These are phyloP conservation scores for Brevipalpus yothersi DNA, from an alignment of 1,140 invertebrate genomes.

Conservation along the genomic window DNA sequence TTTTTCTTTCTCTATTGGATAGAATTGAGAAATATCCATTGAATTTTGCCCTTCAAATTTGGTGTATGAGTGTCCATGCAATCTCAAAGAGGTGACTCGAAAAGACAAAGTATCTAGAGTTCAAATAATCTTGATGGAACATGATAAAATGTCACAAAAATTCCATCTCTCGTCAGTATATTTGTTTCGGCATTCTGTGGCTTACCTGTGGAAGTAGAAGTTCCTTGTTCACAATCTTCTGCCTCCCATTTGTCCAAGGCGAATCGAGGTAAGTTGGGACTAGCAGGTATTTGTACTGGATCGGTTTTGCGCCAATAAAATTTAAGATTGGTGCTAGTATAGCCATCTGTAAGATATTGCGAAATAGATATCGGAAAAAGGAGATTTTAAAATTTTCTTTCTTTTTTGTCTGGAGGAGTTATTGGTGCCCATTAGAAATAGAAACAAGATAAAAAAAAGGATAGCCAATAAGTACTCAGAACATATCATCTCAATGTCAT, in stretches of 20 bases:
- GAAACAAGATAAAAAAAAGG: too few species aligned
- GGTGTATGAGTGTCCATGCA: too few species aligned
- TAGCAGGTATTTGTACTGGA: constrained; percentile 78
- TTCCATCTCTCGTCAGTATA: constrained; percentile 16
- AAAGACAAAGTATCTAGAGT: too few species aligned
- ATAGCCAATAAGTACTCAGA: too few species aligned
- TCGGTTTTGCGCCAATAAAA: constrained; percentile 81
- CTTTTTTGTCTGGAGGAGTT: too few species aligned
- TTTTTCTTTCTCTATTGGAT: too few species aligned
- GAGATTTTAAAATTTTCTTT: too few species aligned
- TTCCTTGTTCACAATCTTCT: constrained; percentile 82
- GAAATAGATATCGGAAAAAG: neutral
- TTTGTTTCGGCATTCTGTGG: constrained; percentile 17
- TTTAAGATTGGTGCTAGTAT: constrained; percentile 77
- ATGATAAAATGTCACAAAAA: neutral
- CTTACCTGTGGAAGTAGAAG: constrained; percentile 32
- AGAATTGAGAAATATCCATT: too few species aligned
- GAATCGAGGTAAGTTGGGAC: constrained; percentile 73
- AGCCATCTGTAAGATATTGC: constrained; percentile 39
- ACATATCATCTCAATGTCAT: too few species aligned
- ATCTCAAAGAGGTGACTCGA: too few species aligned
- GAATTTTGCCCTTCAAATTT: too few species aligned
- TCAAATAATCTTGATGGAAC: neutral
- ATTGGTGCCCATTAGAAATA: too few species aligned
- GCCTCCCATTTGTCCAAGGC: constrained; percentile 72